Evolutionary conservation across 1,140 invertebrate species (phyloP).

Genomic region (Pseudobourletiella spinata): DNA sequence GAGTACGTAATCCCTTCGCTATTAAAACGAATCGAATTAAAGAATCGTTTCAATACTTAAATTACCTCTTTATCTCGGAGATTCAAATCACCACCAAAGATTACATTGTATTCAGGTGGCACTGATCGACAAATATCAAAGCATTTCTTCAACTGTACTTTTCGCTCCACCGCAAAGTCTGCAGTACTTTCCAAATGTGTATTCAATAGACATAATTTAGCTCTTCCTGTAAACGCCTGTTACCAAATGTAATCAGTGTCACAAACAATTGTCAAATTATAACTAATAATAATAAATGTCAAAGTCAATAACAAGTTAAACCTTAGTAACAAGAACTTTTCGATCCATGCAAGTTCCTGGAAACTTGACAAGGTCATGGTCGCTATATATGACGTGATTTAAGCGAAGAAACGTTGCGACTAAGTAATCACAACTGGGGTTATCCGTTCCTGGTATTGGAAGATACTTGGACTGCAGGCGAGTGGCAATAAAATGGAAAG

Average conservation of each 20-base stretch:
- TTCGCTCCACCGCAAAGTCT: conserved; percentile 43
- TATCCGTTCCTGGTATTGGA: conserved; percentile 38
- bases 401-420: conserved; percentile 45
- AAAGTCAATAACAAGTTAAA: no score
- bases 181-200: conserved; percentile 53
- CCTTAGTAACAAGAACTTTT: conserved; percentile 42
- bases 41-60: no score
- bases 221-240: conserved; percentile 45
- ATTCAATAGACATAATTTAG: conserved; percentile 46
- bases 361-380: conserved; percentile 44
- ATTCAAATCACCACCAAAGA: conserved; percentile 55
- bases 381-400: conserved; percentile 42
- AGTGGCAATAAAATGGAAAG: conserved; percentile 41
- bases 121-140: conserved; percentile 41
- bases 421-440: conserved; percentile 43
- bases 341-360: conserved; percentile 44
- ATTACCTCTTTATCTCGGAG: conserved; percentile 51
- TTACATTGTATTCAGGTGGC: conserved; percentile 41
- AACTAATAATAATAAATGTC: no score
- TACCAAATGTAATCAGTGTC: no score
- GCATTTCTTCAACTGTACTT: conserved; percentile 44
- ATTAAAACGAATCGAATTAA: no score
- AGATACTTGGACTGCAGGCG: conserved; percentile 41
- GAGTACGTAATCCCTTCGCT: no score
- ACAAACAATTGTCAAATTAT: no score